Conservation (phyloP, 2,888 invertebrate species). For the Leptopilina syphax region DNA sequence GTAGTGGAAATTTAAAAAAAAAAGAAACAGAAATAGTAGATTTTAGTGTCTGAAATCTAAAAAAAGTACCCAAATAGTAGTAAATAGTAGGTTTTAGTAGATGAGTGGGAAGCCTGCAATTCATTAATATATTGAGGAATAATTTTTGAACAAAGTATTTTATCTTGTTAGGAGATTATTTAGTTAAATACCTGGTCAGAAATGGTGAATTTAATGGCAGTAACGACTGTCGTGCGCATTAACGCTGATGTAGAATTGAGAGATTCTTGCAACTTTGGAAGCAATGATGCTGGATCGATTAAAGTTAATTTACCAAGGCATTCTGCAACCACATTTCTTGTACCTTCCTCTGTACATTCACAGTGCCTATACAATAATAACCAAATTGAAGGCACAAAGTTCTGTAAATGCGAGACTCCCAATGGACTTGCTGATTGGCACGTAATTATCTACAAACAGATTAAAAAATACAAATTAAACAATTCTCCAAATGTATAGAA, state of each 20-base stretch:
- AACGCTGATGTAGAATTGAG: constrained; percentile 88
- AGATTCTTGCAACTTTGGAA: constrained; percentile 92
- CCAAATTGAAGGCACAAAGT: constrained; percentile 93
- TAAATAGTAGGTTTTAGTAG: too few species aligned
- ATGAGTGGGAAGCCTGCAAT: too few species aligned
- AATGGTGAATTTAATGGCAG: constrained; percentile 98
- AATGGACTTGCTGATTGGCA: constrained; percentile 80
- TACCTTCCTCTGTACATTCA: constrained; percentile 98
- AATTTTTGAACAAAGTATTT: too few species aligned
- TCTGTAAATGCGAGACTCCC: constrained; percentile 79
- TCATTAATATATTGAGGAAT: too few species aligned
- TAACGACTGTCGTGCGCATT: constrained; percentile 97
- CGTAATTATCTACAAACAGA: constrained; percentile 79
- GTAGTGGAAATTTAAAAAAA: too few species aligned
- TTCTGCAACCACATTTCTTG: constrained; percentile 98
- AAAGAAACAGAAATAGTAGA: too few species aligned
- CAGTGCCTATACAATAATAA: constrained; percentile 94
- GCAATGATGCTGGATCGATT: constrained; percentile 91
- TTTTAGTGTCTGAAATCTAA: too few species aligned
- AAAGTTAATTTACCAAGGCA: constrained; percentile 97
- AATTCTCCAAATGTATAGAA: background rate
- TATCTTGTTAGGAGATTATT: too few species aligned
- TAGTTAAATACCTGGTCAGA: constrained; percentile 88
- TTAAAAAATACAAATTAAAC: constrained; percentile 16
- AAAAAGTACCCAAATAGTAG: too few species aligned